Percentiles rank a stretch among this genome's conserved stretches.
Conservation (phyloP, 2,888 invertebrate species). For the Stomorhina lunata region DNA sequence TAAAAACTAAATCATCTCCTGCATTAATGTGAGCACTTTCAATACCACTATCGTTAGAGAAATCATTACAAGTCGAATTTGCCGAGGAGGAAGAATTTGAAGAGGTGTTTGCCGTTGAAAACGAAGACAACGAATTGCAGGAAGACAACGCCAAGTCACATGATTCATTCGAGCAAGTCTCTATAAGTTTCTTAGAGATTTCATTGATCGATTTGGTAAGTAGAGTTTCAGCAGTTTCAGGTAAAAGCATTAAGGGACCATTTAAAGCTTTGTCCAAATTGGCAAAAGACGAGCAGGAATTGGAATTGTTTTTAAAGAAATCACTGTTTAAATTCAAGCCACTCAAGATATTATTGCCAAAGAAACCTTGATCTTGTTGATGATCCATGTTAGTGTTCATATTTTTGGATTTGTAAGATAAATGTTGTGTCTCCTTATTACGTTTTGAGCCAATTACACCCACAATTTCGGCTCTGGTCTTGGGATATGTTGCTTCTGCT, state of each 20-base stretch:
- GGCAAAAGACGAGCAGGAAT: slow-evolving; percentile 25
- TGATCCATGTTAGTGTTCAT: slow-evolving; percentile 69
- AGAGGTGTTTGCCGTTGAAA: slow-evolving; percentile 40
- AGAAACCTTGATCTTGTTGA: slow-evolving; percentile 57
- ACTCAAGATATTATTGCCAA: slow-evolving; percentile 77
- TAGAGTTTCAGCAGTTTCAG: slow-evolving; percentile 74
- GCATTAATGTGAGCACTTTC: slow-evolving; percentile 74
- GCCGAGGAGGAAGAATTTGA: slow-evolving; percentile 48
- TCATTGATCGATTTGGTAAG: slow-evolving; percentile 79
- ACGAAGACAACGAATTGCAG: slow-evolving; percentile 48
- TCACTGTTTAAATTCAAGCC: slow-evolving; percentile 78
- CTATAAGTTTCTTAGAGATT: slow-evolving; percentile 79
- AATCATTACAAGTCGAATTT: slow-evolving; percentile 64
- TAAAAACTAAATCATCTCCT: slow-evolving; percentile 77
- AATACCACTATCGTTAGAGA: slow-evolving; percentile 74
- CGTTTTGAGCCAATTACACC: slow-evolving; percentile 78
- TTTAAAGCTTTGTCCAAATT: slow-evolving; percentile 32
- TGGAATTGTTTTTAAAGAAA: slow-evolving; percentile 71
- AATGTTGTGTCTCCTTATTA: slow-evolving; percentile 27
- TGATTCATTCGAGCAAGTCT: slow-evolving; percentile 77
- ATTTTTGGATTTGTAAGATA: slow-evolving; percentile 59
- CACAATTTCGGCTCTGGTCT: slow-evolving; percentile 74
- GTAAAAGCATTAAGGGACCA: slow-evolving; percentile 59
- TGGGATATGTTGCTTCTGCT: slow-evolving; percentile 16
- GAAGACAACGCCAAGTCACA: slow-evolving; percentile 60